Evolutionary conservation across 2,797 vertebrate genomes (phyloP).

Genomic region (Hydrolagus colliei): DNA sequence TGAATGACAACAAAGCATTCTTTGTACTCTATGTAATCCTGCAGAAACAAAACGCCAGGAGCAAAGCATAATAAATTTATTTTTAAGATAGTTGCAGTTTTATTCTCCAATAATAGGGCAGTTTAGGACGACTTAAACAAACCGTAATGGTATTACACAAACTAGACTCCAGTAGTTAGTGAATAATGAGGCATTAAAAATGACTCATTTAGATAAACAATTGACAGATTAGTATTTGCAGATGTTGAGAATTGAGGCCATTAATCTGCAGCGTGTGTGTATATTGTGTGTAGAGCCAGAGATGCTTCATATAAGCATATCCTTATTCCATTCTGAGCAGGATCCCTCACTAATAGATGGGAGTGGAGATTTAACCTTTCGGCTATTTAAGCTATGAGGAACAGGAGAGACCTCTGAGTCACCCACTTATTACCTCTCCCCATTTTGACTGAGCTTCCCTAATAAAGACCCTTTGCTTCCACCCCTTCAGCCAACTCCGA

Average conservation of each 20-base stretch:
- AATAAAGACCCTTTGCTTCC: too few species aligned
- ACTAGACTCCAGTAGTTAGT: constrained; percentile 13
- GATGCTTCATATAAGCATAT: background rate
- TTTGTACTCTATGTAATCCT: constrained; percentile 1
- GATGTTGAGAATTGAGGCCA: background rate
- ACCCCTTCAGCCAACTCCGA: too few species aligned
- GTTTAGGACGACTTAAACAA: background rate
- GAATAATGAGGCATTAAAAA: constrained; percentile 25
- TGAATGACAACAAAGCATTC: background rate
- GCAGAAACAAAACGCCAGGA: constrained; percentile 2
- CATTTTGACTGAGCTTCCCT: too few species aligned
- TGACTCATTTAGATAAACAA: constrained; percentile 24
- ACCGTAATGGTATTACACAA: constrained; percentile 3
- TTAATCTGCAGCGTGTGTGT: too few species aligned
- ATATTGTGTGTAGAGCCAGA: background rate
- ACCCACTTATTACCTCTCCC: too few species aligned
- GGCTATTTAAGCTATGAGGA: too few species aligned
- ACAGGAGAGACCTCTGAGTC: too few species aligned
- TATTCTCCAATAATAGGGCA: constrained; percentile 26
- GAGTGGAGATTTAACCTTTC: too few species aligned
- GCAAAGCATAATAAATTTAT: constrained; percentile 25
- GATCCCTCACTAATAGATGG: background rate
- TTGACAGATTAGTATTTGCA: constrained; percentile 17
- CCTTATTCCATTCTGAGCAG: background rate
- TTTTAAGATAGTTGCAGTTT: constrained; percentile 5